Evolutionary conservation across 1,140 invertebrate species (phyloP).

Genomic region (Nephila pilipes): DNA sequence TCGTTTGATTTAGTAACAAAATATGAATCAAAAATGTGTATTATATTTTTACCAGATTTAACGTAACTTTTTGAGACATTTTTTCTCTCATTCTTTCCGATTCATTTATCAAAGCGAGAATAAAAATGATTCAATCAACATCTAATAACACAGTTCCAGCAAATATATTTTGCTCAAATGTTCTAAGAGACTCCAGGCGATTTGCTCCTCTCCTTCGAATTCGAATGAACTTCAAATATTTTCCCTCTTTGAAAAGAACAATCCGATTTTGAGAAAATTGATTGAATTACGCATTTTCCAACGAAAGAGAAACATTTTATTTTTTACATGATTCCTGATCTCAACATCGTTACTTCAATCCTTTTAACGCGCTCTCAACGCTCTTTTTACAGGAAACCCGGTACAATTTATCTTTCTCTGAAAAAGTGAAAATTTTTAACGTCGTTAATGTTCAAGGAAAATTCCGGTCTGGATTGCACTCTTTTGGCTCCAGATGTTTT

Average conservation of each 20-base stretch:
- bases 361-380: not conserved
- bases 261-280: not conserved
- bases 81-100: not conserved
- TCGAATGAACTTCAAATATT: not conserved
- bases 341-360: not conserved
- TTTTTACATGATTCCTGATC: not conserved
- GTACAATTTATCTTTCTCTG: not conserved
- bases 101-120: not conserved
- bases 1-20: too few relatives aligned
- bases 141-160: not conserved
- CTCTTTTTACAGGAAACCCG: not conserved
- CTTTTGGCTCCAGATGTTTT: not conserved
- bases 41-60: too few relatives aligned
- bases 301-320: not conserved
- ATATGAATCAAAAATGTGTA: too few relatives aligned
- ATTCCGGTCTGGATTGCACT: not conserved
- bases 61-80: not conserved
- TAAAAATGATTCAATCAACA: not conserved
- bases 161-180: not conserved
- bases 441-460: not conserved
- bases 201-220: not conserved
- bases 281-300: slow-evolving; percentile 3
- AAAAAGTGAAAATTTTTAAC: not conserved
- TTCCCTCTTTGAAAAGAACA: not conserved
- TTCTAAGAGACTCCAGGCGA: not conserved